Evolutionary conservation across 2,113 vertebrate species (phyloP), one percentile per base, ranked within the genome.

Genomic region (Tachysurus vachellii): DNA sequence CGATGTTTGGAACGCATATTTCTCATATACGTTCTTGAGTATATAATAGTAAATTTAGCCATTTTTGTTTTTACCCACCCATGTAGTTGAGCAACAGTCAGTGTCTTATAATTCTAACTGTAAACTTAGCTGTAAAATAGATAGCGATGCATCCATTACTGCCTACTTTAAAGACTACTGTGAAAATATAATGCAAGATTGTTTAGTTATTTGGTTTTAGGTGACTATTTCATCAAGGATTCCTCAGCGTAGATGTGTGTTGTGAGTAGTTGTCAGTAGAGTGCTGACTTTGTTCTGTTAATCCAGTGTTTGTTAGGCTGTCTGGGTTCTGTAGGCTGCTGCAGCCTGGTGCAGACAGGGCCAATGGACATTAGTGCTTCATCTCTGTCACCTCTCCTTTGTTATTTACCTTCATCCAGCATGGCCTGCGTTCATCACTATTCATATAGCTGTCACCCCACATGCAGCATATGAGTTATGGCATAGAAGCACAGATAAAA

Each of bases 401-500:
- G 42, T 82, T 82, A 75, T 87, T 87, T 87, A 70, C 85, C 85
- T 80, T 80, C 50, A 62, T 87, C 80, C 68, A 61, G 42, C n/a
- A 82, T 36, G 28, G 26, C 80, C 57, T 75, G 68, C 31, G 19
- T 75, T 82, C 86, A 61, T 87, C 80, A 82, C 80, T 62, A 82
- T 87, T 87, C 86, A 87, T 87, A 82, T 87, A 56, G 44, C 80
- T 87, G 86, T 82, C 86, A 76, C 80, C 44, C 57, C 80, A 44
- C 66, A 71, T 82, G 79, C 54, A 75, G 80, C 21, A 0, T 82
- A 54, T 82, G 86, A 87, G 68, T 75, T 82, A 87, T 82, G 68
- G 56, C 44, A 61, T n/a, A 62, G 85, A 26, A 61, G 54, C 66
- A 61, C 56, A 75, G 80, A 87, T 82, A 87, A 87, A 87, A 75